These are phyloP conservation scores for Pachypeltis micranthus DNA, from an alignment of 1,140 invertebrate genomes.

Conservation along the genomic window DNA sequence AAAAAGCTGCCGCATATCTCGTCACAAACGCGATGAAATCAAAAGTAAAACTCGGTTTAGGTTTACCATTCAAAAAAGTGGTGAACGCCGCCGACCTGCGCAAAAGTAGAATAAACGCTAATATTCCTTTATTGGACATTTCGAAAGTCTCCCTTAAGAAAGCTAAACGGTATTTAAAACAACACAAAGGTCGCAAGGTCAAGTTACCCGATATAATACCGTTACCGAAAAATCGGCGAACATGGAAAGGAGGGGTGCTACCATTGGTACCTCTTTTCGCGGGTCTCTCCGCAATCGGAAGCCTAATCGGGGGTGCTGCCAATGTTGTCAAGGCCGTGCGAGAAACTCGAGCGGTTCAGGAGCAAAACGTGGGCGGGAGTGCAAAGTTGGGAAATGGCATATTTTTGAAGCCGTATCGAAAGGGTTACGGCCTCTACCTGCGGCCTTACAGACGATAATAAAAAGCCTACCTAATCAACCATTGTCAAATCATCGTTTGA, in stretches of 20 bases:
- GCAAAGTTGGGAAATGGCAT: conserved; percentile 30
- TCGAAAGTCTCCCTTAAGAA: neutral
- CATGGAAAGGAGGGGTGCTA: neutral
- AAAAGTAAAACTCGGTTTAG: conserved; percentile 31
- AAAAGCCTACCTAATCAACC: conserved; percentile 10
- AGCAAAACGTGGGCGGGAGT: conserved; percentile 15
- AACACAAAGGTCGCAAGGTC: neutral
- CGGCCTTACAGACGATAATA: conserved; percentile 24
- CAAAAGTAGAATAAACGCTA: neutral
- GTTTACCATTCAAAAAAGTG: conserved; percentile 25
- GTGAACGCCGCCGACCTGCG: conserved; percentile 3
- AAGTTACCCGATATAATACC: neutral
- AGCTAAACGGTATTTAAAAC: too few species aligned
- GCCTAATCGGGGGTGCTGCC: conserved; percentile 29
- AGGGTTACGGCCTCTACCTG: conserved; percentile 30
- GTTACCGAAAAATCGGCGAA: neutral
- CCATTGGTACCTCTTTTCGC: too few species aligned
- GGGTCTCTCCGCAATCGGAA: neutral
- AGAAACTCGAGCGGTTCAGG: conserved; percentile 25
- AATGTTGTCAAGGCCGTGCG: conserved; percentile 30
- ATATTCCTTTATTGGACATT: neutral
- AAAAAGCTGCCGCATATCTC: conserved; percentile 30
- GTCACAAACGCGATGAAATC: conserved; percentile 31
- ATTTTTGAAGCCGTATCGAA: conserved; percentile 32
- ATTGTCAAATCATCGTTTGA: conserved; percentile 12